These are phyloP conservation scores for Astur gentilis DNA, from an alignment of 2,113 vertebrate species.

Conservation along the genomic window DNA sequence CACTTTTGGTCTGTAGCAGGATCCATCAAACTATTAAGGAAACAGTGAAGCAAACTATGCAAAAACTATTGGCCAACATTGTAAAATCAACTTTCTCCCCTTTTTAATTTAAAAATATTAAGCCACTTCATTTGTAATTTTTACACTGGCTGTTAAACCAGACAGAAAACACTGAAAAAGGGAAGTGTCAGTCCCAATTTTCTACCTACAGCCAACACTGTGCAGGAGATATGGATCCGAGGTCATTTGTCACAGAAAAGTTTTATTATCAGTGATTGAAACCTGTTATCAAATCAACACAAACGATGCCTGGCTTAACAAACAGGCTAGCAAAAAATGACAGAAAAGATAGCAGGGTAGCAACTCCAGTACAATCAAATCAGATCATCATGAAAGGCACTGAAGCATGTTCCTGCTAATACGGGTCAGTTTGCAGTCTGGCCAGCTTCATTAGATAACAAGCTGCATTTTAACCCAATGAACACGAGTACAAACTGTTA, in stretches of 20 bases:
- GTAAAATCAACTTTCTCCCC: not conserved
- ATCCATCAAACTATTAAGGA: not conserved
- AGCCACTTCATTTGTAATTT: not conserved
- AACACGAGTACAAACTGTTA: not conserved
- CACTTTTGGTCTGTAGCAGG: not conserved
- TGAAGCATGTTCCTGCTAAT: not conserved
- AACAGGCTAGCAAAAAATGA: conserved; percentile 20
- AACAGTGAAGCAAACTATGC: not conserved
- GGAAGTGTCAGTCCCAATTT: not conserved
- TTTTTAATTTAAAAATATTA: not conserved
- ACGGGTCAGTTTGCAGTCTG: not conserved
- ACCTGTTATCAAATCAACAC: conserved; percentile 36
- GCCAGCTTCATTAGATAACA: not conserved
- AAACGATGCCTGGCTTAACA: conserved; percentile 6
- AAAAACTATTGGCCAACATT: not conserved
- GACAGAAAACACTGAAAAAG: not conserved
- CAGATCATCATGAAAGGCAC: not conserved
- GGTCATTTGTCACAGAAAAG: not conserved
- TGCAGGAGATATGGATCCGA: not conserved
- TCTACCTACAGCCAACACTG: not conserved
- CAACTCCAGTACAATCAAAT: conserved; percentile 24
- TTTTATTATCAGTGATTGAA: conserved; percentile 35
- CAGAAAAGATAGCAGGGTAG: not conserved
- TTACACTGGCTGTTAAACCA: not conserved
- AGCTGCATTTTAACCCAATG: not conserved